Evolutionary conservation across 2,797 vertebrate genomes (phyloP).

Genomic region (Sebastes umbrosus): DNA sequence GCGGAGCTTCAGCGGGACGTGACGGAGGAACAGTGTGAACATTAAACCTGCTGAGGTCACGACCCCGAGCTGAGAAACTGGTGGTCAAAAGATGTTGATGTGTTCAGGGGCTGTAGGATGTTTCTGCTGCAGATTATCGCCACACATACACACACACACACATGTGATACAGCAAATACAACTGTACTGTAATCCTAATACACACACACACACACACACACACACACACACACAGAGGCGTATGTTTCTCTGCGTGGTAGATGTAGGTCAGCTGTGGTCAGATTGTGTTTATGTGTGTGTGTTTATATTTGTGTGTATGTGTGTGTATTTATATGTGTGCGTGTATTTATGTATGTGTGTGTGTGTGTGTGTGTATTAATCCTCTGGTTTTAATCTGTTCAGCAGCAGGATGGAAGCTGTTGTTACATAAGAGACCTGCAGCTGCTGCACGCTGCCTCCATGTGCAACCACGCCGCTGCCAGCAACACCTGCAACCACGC

Average conservation of each 20-base stretch:
- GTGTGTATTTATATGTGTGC: not conserved
- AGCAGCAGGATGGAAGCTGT: slow-evolving; percentile 71
- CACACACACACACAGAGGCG: slow-evolving; percentile 18
- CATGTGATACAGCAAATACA: slow-evolving; percentile 30
- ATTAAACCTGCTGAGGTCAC: not conserved
- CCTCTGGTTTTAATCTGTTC: slow-evolving; percentile 78
- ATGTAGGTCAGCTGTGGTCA: slow-evolving; percentile 57
- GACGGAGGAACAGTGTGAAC: not conserved
- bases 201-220: not conserved
- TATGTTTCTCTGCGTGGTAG: slow-evolving; percentile 44
- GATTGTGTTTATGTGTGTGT: not conserved
- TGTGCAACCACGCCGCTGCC: not conserved
- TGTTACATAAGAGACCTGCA: slow-evolving; percentile 71
- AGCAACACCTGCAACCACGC: not conserved
- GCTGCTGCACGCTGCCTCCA: slow-evolving; percentile 4
- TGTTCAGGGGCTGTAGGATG: slow-evolving; percentile 35
- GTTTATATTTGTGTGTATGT: not conserved
- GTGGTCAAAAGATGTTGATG: slow-evolving; percentile 1
- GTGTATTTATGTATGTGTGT: slow-evolving; percentile 5
- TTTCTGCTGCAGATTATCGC: slow-evolving; percentile 43
- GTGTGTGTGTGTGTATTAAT: slow-evolving; percentile 62
- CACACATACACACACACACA: slow-evolving; percentile 12
- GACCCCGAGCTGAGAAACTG: not conserved
- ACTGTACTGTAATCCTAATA: slow-evolving; percentile 21
- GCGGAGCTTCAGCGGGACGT: not conserved